Base-by-base conservation (phyloP, 1,140 invertebrate species). In the Brachionus koreanus region DNA sequence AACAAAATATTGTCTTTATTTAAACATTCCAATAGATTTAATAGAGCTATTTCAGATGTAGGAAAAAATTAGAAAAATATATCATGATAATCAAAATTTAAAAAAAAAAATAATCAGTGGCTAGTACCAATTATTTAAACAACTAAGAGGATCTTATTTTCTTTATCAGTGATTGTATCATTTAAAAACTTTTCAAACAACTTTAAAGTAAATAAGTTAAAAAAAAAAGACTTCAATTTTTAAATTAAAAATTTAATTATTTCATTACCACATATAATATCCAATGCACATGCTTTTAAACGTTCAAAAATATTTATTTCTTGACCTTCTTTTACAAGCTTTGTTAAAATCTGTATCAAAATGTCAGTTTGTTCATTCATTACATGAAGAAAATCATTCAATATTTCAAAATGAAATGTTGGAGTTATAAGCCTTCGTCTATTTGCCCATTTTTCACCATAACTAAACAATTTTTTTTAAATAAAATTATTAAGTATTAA, bases 401-500 rank as follows among this genome's bases (percentile, higher is more conserved):
- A 89, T 63, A 97, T 94, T 82, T 92, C 91, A 85, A 95, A 95
- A 87, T 96, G 95, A 87, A 97, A 96, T 0, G 94, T 92, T 25
- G 95, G 95, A 1, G 94, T 96, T 7, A 97, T 92, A 85, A 97
- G 91, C 88, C 95, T 94, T 75, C 95, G 89, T n/a, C 94, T 89
- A 0, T 86, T 85, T 63, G 91, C 91, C 94, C 95, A 97, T 88
- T 94, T 94, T 10, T 88, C 87, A 49, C 93, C 93, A 83, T 91
- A 91, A 82, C 91, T 93, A 10, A 12, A 57, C 19, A 35, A n/a
- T n/a, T n/a, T n/a, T 72, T 29, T 16, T 57, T 5, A 29, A 29
- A 43, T 49, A 13, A 37, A 69, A 69, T n/a, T n/a, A n/a, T n/a
- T n/a, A n/a, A n/a, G n/a, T n/a, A n/a, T n/a, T n/a, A n/a, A n/a